Conservation (phyloP, 2,113 vertebrate species). For the Pachypanchax playfairii region DNA sequence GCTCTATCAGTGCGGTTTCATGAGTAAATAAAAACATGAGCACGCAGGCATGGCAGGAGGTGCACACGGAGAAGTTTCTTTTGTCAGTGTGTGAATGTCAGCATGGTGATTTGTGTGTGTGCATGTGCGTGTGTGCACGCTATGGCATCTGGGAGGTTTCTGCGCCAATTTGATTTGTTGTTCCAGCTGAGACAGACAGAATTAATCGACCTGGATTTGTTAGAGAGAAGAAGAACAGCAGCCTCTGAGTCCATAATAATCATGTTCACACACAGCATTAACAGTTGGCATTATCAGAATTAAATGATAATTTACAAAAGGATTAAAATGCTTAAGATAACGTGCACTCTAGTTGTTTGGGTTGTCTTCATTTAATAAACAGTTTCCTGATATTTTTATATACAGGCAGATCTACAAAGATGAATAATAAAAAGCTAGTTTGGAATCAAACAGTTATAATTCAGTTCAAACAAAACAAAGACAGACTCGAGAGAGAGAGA, state of each 20-base stretch:
- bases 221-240: conserved; percentile 19
- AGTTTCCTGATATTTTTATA: background rate
- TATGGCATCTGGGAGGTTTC: conserved; percentile 12
- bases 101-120: background rate
- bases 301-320: conserved; percentile 23
- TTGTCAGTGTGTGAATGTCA: conserved; percentile 1
- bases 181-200: conserved; percentile 39
- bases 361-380: conserved; percentile 20
- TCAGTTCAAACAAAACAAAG: conserved; percentile 6
- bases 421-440: background rate
- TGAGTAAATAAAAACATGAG: conserved; percentile 13
- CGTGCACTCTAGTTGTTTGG: conserved; percentile 12
- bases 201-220: conserved; percentile 50
- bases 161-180: conserved; percentile 17
- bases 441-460: conserved; percentile 2
- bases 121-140: conserved; percentile 1
- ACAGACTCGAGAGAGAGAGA: background rate
- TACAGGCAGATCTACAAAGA: background rate
- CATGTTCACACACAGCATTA: background rate
- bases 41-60: conserved; percentile 4
- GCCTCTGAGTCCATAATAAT: conserved; percentile 4
- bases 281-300: conserved; percentile 8
- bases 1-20: conserved; percentile 17
- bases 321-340: conserved; percentile 18
- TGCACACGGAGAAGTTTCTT: conserved; percentile 9